Base-by-base conservation (phyloP, 2,888 invertebrate genomes). In the Drosophila sordidula region DNA sequence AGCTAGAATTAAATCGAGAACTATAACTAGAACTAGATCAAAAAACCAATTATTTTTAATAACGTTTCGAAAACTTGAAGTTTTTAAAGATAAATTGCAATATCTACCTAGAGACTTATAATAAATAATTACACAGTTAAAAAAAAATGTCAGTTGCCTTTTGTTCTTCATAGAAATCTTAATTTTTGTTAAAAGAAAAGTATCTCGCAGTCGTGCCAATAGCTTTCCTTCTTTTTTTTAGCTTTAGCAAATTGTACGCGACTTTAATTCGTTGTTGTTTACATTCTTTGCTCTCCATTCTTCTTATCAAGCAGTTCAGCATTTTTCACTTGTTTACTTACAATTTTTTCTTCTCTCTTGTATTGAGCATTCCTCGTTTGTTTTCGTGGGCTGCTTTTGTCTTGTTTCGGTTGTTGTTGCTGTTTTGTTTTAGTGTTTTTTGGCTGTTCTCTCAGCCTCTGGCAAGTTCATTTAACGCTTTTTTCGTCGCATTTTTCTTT, bases 231-330 rank as follows among this genome's bases (percentile, higher is more conserved):
- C 34, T 46, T 54, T 59, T 59, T 44, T 59, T 45, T 18, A 5
- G 16, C 3, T n/a, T 26, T 66, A 55, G 65, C 73, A 66, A 47
- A 58, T 52, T 63, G n/a, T 55, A 34, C n/a, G 41, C 49, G 51
- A 57, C 67, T 87, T 68, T 52, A 61, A 71, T 62, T 77, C 50
- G 42, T 32, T 52, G 80, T 75, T 87, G 73, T 77, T 87, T 84
- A 72, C 69, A 80, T 70, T 77, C 49, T 58, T 46, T 18, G 18
- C 32, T 39, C 34, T 41, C 55, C 52, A 52, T 61, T 51, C 50
- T 67, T 64, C 59, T 70, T 73, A 70, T 67, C 62, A 52, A 61
- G 50, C 47, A 63, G 42, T 51, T 64, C 12, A 26, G 51, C 25
- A 45, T 51, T 65, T 52, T 56, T 38, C 39, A 36, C 34, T 64